Percentiles rank a stretch among this genome's conserved stretches.
phyloP scores from a whole-genome alignment of 2,113 vertebrate genomes.

The Pogona vitticeps region DNA sequence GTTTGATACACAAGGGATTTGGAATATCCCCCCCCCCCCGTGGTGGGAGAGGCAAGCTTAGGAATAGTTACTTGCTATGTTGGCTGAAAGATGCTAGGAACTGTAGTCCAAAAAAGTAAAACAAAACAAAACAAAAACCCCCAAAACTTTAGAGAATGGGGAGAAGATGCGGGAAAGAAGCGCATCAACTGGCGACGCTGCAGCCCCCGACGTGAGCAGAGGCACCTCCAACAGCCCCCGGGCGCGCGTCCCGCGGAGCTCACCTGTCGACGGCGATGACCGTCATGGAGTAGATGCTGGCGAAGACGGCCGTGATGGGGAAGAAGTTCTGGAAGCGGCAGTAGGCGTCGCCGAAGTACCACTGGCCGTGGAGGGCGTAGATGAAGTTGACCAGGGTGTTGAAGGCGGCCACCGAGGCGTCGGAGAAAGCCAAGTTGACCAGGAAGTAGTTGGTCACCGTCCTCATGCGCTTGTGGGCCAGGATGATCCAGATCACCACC shows the following conservation, averaged over 20 bases:
- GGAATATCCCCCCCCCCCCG: too few species aligned
- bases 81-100: too few species aligned
- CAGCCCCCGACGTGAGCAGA: too few species aligned
- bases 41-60: too few species aligned
- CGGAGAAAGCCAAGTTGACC: conserved; percentile 94
- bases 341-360: conserved; percentile 93
- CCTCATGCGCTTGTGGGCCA: conserved; percentile 96
- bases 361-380: conserved; percentile 92
- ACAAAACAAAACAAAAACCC: too few species aligned
- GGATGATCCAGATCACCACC: conserved; percentile 96
- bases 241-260: conserved; percentile 86
- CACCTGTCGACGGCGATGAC: conserved; percentile 96
- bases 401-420: conserved; percentile 94
- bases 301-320: conserved; percentile 93
- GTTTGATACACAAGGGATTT: too few species aligned
- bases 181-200: too few species aligned
- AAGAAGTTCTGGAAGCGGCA: conserved; percentile 99
- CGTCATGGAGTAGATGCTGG: conserved; percentile 98
- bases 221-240: conserved; percentile 85
- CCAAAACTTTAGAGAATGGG: too few species aligned
- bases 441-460: conserved; percentile 98
- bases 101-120: too few species aligned
- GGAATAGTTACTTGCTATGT: too few species aligned
- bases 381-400: conserved; percentile 97
- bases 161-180: too few species aligned